phyloP scores from a whole-genome alignment of 2,888 invertebrate genomes.

The Mactromeris polynyma region DNA sequence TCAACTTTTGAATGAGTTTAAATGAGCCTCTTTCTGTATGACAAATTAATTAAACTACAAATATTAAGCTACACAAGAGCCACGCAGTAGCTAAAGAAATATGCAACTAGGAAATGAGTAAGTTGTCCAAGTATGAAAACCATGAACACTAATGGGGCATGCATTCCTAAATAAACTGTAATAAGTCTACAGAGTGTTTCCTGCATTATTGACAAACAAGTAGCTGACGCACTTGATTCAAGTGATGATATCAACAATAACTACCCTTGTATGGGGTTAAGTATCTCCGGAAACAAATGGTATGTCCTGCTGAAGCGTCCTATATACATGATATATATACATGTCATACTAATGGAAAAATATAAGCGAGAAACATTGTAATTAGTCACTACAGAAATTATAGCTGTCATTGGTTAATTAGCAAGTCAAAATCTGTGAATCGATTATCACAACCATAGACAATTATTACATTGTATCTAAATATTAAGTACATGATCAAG shows the following conservation, averaged over 20 bases:
- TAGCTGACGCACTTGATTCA: constrained; percentile 5
- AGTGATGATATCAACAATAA: background rate
- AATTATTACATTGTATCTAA: too few species aligned
- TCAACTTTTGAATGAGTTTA: too few species aligned
- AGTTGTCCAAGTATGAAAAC: background rate
- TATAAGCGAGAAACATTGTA: background rate
- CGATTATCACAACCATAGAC: background rate
- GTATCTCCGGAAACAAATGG: background rate
- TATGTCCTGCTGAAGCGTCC: background rate
- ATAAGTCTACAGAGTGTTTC: background rate
- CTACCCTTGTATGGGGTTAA: background rate
- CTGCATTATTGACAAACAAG: background rate
- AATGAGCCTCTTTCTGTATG: too few species aligned
- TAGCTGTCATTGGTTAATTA: background rate
- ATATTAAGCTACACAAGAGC: background rate
- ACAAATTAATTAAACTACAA: too few species aligned
- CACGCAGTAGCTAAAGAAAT: background rate
- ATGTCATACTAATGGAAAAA: background rate
- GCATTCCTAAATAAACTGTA: background rate
- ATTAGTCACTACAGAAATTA: background rate
- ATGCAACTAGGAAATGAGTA: background rate
- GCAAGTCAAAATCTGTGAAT: background rate
- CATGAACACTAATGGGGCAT: background rate
- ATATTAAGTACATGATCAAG: too few species aligned
- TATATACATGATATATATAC: background rate